phyloP scores from a whole-genome alignment of 1,140 invertebrate genomes.

The Dolichoris vasculosae region DNA sequence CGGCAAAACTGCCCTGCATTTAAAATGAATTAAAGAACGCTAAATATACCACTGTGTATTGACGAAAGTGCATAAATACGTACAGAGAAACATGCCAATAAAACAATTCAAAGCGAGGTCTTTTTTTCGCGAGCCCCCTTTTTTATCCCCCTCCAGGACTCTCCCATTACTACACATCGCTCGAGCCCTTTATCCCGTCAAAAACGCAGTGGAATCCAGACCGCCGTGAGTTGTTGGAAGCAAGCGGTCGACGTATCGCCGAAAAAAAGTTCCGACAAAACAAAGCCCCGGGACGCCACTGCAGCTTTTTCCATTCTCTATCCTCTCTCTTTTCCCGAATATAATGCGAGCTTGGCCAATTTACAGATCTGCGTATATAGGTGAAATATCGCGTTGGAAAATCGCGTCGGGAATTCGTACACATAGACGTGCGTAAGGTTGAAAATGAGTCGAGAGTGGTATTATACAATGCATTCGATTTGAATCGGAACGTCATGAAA shows the following conservation, averaged over 20 bases:
- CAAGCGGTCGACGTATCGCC: not conserved
- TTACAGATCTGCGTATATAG: not conserved
- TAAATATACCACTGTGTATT: conserved; percentile 35
- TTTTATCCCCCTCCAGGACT: not conserved
- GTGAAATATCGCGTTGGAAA: conserved; percentile 30
- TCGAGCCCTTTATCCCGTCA: conserved; percentile 15
- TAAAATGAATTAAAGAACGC: conserved; percentile 45
- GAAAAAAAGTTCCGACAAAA: conserved; percentile 17
- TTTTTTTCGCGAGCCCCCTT: not conserved
- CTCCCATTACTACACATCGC: not conserved
- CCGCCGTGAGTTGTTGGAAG: not conserved
- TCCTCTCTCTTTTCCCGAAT: not conserved
- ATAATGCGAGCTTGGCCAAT: not conserved
- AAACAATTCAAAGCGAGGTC: not conserved
- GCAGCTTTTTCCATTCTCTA: not conserved
- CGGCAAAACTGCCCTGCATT: conserved; percentile 6
- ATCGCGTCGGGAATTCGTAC: not conserved
- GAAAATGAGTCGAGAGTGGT: not conserved
- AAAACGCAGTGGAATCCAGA: conserved; percentile 21
- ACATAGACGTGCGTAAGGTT: not conserved
- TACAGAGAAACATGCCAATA: not conserved
- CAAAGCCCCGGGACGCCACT: not conserved
- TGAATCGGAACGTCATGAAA: conserved; percentile 13
- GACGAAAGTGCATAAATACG: not conserved
- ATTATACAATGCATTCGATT: conserved; percentile 11